Evolutionary conservation across 2,888 invertebrate species (phyloP).

Genomic region (Dione juno): DNA sequence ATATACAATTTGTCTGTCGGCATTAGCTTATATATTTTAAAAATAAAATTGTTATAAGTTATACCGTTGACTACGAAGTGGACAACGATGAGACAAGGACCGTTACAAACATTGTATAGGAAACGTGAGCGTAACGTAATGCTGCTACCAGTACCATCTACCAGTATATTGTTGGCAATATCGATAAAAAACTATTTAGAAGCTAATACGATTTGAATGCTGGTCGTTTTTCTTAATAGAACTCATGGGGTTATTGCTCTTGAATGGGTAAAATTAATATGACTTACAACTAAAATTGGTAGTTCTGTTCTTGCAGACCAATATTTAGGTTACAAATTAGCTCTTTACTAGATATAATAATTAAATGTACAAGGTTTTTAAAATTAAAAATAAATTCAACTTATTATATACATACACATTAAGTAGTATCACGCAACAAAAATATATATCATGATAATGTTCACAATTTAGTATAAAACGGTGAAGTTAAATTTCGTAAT

Average conservation of each 20-base stretch:
- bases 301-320: conserved; percentile 12
- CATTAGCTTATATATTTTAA: conserved; percentile 56
- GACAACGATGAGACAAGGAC: conserved; percentile 59
- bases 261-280: conserved; percentile 40
- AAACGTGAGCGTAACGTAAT: conserved; percentile 69
- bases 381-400: background rate
- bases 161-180: conserved; percentile 59
- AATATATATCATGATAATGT: conserved; percentile 47
- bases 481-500: conserved; percentile 50
- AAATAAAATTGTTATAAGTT: conserved; percentile 67
- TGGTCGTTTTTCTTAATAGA: conserved; percentile 43
- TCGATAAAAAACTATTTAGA: conserved; percentile 53
- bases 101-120: conserved; percentile 71
- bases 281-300: conserved; percentile 33
- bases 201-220: conserved; percentile 51
- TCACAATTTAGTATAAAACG: conserved; percentile 50
- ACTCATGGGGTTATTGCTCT: conserved; percentile 46
- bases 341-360: conserved; percentile 21
- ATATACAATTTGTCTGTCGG: conserved; percentile 52
- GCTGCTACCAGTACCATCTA: conserved; percentile 57
- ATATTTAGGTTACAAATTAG: conserved; percentile 35
- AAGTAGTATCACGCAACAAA: background rate
- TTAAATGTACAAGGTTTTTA: conserved; percentile 3
- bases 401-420: background rate
- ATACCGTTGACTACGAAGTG: conserved; percentile 68